Evolutionary conservation across 2,797 vertebrate genomes (phyloP), one percentile per base, ranked within the genome.

Genomic region (Acestrorhynchus altus): DNA sequence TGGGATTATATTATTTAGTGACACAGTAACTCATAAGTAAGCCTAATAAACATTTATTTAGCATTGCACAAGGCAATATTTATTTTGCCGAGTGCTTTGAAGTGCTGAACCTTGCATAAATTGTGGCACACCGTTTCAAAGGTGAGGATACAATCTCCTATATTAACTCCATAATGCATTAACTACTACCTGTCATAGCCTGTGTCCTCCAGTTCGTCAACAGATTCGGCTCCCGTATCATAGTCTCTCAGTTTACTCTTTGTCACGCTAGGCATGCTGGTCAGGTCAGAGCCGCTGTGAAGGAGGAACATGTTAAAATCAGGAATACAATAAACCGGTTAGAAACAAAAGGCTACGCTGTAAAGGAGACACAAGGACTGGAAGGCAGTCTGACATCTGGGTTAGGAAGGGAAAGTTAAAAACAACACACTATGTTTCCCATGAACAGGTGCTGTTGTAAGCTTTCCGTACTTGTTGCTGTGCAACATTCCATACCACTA

Each of bases 141-240:
- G 2, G 31, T 35, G 31, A 2, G 31, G 2, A 2, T 35, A 35
- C 31, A n/a, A n/a, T n/a, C n/a, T n/a, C n/a, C n/a, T n/a, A n/a
- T n/a, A n/a, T n/a, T n/a, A n/a, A n/a, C n/a, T n/a, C n/a, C n/a
- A n/a, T n/a, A n/a, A n/a, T n/a, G n/a, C n/a, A n/a, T n/a, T n/a
- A n/a, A n/a, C n/a, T n/a, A n/a, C n/a, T 87, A 96, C 96, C 84
- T 87, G 80, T 91, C 87, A 87, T 94, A 94, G 76, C 96, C 92
- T 1, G 92, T 90, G 20, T 96, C 91, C 2, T 94, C 95, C 83
- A 96, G 86, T 61, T 96, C 95, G 12, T 97, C 95, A 3, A 92
- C 95, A 35, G 96, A 97, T 75, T 97, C 96, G 0, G 87, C 89
- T 0, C 91, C 93, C 0, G 92, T 92, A 0, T 94, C 94, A 44